These are phyloP conservation scores for Callinectes sapidus DNA, from an alignment of 2,888 invertebrate genomes.

Conservation along the genomic window DNA sequence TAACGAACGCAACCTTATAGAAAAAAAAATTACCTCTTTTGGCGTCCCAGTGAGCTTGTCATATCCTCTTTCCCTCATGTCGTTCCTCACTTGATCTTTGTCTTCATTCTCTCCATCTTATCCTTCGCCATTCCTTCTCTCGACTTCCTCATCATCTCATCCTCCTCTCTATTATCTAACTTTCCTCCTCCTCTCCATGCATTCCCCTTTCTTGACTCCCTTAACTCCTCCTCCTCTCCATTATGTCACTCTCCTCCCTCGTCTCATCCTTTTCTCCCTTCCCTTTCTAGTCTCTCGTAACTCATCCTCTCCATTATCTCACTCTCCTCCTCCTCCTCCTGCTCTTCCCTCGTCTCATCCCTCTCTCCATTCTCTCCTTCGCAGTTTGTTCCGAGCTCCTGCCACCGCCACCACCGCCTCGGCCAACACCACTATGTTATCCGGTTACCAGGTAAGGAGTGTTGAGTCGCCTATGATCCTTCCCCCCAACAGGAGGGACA, in stretches of 20 bases:
- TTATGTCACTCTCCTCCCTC: background rate
- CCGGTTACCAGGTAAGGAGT: constrained; percentile 12
- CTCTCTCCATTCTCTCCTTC: background rate
- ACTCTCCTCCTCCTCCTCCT: background rate
- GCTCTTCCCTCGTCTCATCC: background rate
- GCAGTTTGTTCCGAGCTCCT: background rate
- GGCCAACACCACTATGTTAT: background rate
- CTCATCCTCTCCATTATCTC: background rate
- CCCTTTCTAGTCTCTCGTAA: background rate
- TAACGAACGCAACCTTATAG: background rate
- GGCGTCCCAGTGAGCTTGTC: background rate
- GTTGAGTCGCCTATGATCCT: constrained; percentile 1
- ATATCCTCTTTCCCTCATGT: background rate
- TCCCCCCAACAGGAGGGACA: background rate
- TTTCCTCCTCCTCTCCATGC: background rate
- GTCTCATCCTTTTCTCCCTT: background rate
- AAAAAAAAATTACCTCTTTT: background rate
- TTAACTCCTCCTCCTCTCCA: background rate
- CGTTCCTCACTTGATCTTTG: background rate
- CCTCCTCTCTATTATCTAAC: background rate
- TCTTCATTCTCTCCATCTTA: background rate
- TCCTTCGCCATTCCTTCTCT: background rate
- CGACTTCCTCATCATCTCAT: background rate
- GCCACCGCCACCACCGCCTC: background rate
- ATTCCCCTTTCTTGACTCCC: background rate